Conservation (phyloP, 1,140 invertebrate species). For the Meloidogyne chitwoodi region DNA sequence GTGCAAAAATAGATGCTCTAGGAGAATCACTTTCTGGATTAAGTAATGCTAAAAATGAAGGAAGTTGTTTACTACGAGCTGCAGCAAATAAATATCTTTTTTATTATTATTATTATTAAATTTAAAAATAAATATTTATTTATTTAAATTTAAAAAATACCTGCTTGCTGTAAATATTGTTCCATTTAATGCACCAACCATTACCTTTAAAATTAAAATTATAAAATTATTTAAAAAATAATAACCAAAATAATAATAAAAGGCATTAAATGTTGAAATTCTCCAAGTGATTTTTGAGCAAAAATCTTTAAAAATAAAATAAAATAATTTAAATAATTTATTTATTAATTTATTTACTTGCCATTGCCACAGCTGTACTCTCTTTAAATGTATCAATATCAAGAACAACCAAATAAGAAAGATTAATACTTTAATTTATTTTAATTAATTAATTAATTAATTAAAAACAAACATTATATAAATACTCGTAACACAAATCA, state of each 20-base stretch:
- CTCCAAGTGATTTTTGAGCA: constrained; percentile 46
- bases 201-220: not conserved
- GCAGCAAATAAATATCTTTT: constrained; percentile 45
- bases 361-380: constrained; percentile 40
- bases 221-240: not conserved
- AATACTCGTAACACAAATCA: constrained; percentile 37
- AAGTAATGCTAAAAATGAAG: constrained; percentile 31
- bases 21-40: constrained; percentile 33
- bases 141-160: constrained; percentile 17
- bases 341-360: not conserved
- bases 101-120: not conserved
- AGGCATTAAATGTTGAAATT: constrained; percentile 51
- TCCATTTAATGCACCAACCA: constrained; percentile 52
- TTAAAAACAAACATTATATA: constrained; percentile 23
- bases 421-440: constrained; percentile 21
- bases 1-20: constrained; percentile 21
- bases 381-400: constrained; percentile 21
- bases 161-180: constrained; percentile 54
- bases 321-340: not conserved
- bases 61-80: constrained; percentile 38
- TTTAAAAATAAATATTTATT: not conserved
- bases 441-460: not conserved
- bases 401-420: constrained; percentile 47
- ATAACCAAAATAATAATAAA: constrained; percentile 45
- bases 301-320: constrained; percentile 39